These are phyloP conservation scores for Drosophila multiciliata DNA, from an alignment of 2,888 invertebrate species.

Conservation along the genomic window DNA sequence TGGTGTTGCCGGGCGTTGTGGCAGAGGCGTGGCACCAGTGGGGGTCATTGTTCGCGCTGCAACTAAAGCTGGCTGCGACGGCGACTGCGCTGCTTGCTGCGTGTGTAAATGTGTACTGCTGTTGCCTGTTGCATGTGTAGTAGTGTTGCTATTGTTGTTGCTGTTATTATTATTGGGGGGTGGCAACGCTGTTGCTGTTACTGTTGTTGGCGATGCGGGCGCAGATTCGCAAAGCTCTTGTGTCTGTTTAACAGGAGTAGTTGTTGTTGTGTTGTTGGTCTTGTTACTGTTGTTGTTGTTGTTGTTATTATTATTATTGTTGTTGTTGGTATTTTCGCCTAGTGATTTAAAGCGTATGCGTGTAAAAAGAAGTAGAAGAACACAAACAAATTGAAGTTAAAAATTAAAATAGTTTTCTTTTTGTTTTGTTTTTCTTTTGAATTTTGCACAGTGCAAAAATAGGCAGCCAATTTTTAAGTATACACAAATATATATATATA, in stretches of 20 bases:
- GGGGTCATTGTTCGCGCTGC: conserved; percentile 54
- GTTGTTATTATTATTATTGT: conserved; percentile 17
- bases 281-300: conserved; percentile 60
- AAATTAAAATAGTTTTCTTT: conserved; percentile 66
- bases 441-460: conserved; percentile 44
- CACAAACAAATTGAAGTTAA: conserved; percentile 78
- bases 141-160: conserved; percentile 24
- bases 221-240: conserved; percentile 61
- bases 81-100: conserved; percentile 44
- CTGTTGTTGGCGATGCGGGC: conserved; percentile 60
- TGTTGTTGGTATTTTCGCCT: conserved; percentile 75
- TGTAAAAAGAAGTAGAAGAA: conserved; percentile 75
- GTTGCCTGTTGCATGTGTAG: conserved; percentile 52
- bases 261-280: conserved; percentile 64
- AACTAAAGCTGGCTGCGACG: conserved; percentile 28
- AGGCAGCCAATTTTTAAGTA: conserved; percentile 64
- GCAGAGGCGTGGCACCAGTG: conserved; percentile 24
- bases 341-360: conserved; percentile 78
- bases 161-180: conserved; percentile 28
- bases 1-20: conserved; percentile 63
- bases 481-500: conserved; percentile 8
- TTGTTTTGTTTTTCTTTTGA: conserved; percentile 27
- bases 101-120: conserved; percentile 49
- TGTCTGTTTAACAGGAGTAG: conserved; percentile 73
- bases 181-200: conserved; percentile 25